Evolutionary conservation across 2,888 invertebrate species (phyloP), one percentile per base, ranked within the genome.

Genomic region (Pyrrhopygopsis socrates): DNA sequence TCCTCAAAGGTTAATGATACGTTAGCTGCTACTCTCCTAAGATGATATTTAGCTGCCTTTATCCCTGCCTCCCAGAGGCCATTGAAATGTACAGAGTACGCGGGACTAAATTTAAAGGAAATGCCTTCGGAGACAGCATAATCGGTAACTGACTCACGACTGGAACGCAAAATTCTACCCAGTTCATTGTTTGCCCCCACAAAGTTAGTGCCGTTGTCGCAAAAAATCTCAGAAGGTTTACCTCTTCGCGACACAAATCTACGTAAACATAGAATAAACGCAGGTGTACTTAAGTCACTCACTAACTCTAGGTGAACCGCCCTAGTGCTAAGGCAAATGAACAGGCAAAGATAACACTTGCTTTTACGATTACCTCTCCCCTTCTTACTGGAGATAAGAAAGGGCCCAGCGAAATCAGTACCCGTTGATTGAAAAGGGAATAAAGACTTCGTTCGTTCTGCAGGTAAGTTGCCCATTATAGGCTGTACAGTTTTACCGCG

Each of bases 171-270:
- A 13, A 88, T n/a, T 22, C 75, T 89, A 73, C 85, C 78, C 15
- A 91, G 78, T 54, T 90, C 87, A 81, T 88, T 89, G 29, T 63
- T 79, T 18, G 89, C 92, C 0, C 90, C 89, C 6, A 90, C 87
- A 78, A 88, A 89, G 27, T 90, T 91, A n/a, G 68, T 87, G 13
- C 88, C 92, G 22, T 91, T 91, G 34, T 91, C 91, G 24, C 85
- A 92, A 45, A 27, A 82, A 18, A 92, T 87, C 0, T 29, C 8
- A 65, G 24, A 0, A 13, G 90, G 90, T 65, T 84, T 91, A 9
- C 90, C 89, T 77, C 90, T 75, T 13, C 90, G 65, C n/a, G 89
- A 84, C 27, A 92, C 83, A 67, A 92, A 91, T 70, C 90, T 70
- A 6, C 84, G 54, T 15, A 73, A 45, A 27, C 34, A 41, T 18